These are phyloP conservation scores for Vultur gryphus DNA, from an alignment of 2,797 vertebrate genomes.

Conservation along the genomic window DNA sequence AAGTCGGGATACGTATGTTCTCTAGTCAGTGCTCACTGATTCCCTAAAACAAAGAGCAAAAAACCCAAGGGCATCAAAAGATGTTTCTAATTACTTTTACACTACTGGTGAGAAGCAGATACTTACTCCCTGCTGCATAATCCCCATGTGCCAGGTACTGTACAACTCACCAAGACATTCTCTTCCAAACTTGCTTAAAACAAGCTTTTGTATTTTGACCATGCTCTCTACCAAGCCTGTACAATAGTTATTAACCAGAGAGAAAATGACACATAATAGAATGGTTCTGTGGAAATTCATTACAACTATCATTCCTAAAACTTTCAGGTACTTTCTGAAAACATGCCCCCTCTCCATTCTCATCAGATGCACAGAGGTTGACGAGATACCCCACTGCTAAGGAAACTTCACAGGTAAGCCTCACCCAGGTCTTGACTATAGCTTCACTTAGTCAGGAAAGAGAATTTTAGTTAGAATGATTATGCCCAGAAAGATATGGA, in stretches of 20 bases:
- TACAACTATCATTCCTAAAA: background rate
- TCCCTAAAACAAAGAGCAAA: background rate
- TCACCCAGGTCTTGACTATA: background rate
- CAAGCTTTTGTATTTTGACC: background rate
- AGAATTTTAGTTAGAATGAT: background rate
- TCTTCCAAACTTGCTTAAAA: background rate
- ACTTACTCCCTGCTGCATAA: background rate
- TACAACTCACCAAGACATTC: background rate
- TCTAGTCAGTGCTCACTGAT: background rate
- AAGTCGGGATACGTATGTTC: background rate
- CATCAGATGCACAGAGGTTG: background rate
- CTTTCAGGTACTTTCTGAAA: conserved; percentile 21
- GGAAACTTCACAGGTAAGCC: background rate
- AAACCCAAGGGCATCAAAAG: background rate
- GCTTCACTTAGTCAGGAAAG: background rate
- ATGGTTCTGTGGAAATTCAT: background rate
- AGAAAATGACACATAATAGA: background rate
- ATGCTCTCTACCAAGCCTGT: background rate
- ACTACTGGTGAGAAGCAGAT: background rate
- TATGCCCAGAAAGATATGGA: background rate
- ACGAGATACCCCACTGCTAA: background rate
- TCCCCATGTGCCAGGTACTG: background rate
- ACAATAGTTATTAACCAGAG: background rate
- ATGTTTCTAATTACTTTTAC: background rate
- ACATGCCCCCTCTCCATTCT: background rate